Evolutionary conservation across 2,113 vertebrate genomes (phyloP).

Genomic region (Plotosus lineatus): DNA sequence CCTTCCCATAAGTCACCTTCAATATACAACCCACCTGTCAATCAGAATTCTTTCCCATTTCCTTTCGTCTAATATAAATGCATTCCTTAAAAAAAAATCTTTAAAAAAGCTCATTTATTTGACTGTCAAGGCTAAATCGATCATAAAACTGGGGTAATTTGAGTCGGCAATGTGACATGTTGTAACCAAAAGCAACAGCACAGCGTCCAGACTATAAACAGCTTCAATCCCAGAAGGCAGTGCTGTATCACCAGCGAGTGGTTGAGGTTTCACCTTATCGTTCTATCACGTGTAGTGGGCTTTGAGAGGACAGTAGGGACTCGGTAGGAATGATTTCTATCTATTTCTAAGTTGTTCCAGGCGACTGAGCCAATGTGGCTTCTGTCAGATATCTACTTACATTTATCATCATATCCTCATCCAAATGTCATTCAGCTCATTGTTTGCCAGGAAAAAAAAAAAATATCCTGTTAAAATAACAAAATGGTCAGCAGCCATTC

Average conservation of each 20-base stretch:
- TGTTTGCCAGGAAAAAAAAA: conserved; percentile 11
- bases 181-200: conserved; percentile 28
- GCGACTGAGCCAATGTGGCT: neutral
- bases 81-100: conserved; percentile 9
- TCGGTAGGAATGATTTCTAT: conserved; percentile 29
- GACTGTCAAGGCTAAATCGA: conserved; percentile 6
- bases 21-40: conserved; percentile 8
- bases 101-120: conserved; percentile 21
- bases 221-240: conserved; percentile 58
- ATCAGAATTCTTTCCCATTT: neutral
- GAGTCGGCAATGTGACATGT: conserved; percentile 16
- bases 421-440: neutral
- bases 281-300: conserved; percentile 71
- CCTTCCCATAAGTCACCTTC: conserved; percentile 31
- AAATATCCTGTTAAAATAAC: conserved; percentile 22
- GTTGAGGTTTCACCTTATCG: conserved; percentile 76
- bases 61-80: conserved; percentile 28
- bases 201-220: conserved; percentile 57
- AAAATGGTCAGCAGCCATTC: conserved; percentile 42
- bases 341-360: conserved; percentile 40
- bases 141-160: neutral
- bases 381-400: conserved; percentile 1
- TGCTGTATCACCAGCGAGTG: conserved; percentile 67
- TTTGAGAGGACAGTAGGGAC: conserved; percentile 58
- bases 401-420: conserved; percentile 6